phyloP scores from a whole-genome alignment of 2,888 invertebrate species.

The Metacarcinus magister region DNA sequence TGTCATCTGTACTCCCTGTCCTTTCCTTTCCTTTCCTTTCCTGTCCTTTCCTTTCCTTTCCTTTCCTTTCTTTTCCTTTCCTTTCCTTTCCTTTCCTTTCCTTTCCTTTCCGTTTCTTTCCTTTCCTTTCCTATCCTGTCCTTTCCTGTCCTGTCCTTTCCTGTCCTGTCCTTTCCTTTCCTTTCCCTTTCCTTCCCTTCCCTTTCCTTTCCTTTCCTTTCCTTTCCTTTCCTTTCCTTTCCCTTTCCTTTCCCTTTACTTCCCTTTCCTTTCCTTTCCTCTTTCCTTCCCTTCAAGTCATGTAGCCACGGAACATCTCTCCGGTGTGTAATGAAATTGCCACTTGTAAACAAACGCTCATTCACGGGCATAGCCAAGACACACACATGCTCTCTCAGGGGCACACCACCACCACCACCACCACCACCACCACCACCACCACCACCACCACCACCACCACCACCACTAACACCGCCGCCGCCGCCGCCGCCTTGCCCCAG shows the following conservation, averaged over 20 bases:
- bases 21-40: background rate
- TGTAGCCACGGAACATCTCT: background rate
- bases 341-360: background rate
- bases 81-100: background rate
- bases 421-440: background rate
- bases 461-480: background rate
- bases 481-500: background rate
- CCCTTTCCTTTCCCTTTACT: too few species aligned
- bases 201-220: background rate
- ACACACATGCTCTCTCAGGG: background rate
- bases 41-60: background rate
- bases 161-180: background rate
- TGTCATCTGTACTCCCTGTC: background rate
- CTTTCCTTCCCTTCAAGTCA: background rate
- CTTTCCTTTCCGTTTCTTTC: background rate
- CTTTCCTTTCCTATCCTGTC: background rate
- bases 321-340: background rate
- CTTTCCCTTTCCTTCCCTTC: background rate
- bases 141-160: background rate
- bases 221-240: background rate
- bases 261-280: background rate
- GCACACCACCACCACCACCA: background rate
- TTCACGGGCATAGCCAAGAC: background rate
- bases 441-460: slow-evolving; percentile 16
- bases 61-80: background rate